Base-by-base conservation (phyloP, 1,140 invertebrate species). In the Dreissena polymorpha region DNA sequence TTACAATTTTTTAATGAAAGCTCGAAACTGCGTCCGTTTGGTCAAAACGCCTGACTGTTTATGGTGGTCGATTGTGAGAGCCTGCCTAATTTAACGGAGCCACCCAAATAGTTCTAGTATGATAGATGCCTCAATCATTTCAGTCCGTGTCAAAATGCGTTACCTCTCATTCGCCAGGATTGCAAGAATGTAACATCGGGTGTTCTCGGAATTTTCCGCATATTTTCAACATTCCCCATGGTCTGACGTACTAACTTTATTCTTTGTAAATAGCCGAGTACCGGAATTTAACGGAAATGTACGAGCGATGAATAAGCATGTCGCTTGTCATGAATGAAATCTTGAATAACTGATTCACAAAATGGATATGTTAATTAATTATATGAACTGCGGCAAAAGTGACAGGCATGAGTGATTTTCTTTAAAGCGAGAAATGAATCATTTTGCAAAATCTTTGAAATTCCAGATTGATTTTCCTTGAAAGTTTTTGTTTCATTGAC, bases 291-390 rank as follows among this genome's bases (percentile, higher is more conserved):
- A 60, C 57, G 57, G 57, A 60, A 60, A 60, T 60, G 16, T 6
- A 18, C 57, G 57, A 60, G 16, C 57, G 57, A 23, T 60, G 16
- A 60, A 23, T 60, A 60, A 60, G 16, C 16, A 3, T n/a, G 57
- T 60, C 21, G 21, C 57, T 10, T 60, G 57, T 60, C 57, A 60
- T 60, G 16, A 60, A 60, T 60, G 57, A 60, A 60, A 60, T 60
- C 21, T 60, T 23, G 57, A n/a, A 39, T 3, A 60, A n/a, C 57
- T 60, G 57, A 60, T 60, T 60, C 57, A 60, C 21, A 60, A 60
- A n/a, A n/a, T n/a, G 2, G 57, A 60, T 60, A 60, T 60, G 57
- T 23, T 23, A 18, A 23, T 60, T n/a, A 60, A 23, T 39, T 39
- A 39, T 8, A 39, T 39, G 3, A 39, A 39, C 39, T 5, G 39